Evolutionary conservation across 2,888 invertebrate genomes (phyloP).

Genomic region (Macrosiphum euphorbiae): DNA sequence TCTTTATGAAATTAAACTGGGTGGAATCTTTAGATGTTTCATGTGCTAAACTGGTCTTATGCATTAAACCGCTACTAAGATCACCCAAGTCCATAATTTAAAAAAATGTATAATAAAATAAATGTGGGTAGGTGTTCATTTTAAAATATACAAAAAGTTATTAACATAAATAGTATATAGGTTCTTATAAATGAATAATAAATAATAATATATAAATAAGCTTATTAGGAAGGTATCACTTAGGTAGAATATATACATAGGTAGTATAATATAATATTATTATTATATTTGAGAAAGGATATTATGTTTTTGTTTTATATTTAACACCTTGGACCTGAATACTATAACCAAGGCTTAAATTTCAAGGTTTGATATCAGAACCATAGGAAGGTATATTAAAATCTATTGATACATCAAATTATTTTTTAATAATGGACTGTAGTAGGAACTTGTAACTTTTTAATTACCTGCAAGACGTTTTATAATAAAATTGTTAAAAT

Average conservation of each 20-base stretch:
- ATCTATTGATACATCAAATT: neutral
- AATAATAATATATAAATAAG: neutral
- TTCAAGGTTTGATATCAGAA: conserved; percentile 44
- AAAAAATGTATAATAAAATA: neutral
- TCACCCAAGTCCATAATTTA: neutral
- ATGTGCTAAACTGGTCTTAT: neutral
- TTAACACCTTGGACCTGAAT: conserved; percentile 45
- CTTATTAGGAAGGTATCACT: neutral
- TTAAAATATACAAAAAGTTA: conserved; percentile 9
- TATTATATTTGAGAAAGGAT: conserved; percentile 29
- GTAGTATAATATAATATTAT: neutral
- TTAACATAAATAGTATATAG: neutral
- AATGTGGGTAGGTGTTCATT: neutral
- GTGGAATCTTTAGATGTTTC: neutral
- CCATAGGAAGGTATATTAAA: conserved; percentile 19
- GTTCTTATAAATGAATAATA: neutral
- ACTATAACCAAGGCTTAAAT: conserved; percentile 33
- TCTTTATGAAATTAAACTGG: neutral
- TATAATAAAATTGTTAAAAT: neutral
- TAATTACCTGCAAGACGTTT: neutral
- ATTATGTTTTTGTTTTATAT: conserved; percentile 37
- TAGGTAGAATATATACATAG: neutral
- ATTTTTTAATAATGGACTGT: neutral
- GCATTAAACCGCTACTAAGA: neutral
- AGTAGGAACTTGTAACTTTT: neutral